Conservation (phyloP, 2,113 vertebrate genomes). For the Lonchura striata region DNA sequence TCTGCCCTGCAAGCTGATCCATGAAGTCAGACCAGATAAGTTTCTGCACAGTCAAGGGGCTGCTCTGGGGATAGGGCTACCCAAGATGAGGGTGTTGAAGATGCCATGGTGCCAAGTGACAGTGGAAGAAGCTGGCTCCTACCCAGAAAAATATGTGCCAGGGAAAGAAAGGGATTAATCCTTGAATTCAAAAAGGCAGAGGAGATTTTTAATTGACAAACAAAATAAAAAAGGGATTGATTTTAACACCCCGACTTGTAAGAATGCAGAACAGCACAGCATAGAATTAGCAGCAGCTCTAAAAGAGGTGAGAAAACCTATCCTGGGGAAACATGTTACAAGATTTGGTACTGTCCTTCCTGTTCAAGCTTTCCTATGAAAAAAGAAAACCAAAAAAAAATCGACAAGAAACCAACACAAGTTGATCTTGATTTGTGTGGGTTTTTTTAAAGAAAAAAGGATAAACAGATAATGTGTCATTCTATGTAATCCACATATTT, state of each 20-base stretch:
- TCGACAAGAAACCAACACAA: rapidly evolving
- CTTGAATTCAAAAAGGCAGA: neutral
- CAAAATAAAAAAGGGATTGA: neutral
- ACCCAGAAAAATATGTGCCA: neutral
- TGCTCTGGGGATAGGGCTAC: rapidly evolving
- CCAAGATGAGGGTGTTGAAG: neutral
- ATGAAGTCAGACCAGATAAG: neutral
- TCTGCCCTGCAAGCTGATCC: neutral
- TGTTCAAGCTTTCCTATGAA: neutral
- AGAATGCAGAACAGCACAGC: neutral
- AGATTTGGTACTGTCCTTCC: neutral
- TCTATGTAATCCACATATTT: neutral
- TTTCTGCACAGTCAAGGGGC: neutral
- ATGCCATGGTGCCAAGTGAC: neutral
- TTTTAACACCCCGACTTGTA: neutral
- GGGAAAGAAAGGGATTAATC: neutral
- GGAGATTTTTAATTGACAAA: neutral
- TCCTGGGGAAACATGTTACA: neutral
- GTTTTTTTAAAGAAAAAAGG: neutral
- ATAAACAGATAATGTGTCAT: neutral
- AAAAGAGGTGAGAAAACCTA: neutral
- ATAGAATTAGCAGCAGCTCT: neutral
- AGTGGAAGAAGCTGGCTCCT: rapidly evolving
- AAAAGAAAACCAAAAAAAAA: neutral
- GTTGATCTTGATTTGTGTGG: neutral